Evolutionary conservation across 2,113 vertebrate species (phyloP).

Genomic region (Leptobrachium leishanense): DNA sequence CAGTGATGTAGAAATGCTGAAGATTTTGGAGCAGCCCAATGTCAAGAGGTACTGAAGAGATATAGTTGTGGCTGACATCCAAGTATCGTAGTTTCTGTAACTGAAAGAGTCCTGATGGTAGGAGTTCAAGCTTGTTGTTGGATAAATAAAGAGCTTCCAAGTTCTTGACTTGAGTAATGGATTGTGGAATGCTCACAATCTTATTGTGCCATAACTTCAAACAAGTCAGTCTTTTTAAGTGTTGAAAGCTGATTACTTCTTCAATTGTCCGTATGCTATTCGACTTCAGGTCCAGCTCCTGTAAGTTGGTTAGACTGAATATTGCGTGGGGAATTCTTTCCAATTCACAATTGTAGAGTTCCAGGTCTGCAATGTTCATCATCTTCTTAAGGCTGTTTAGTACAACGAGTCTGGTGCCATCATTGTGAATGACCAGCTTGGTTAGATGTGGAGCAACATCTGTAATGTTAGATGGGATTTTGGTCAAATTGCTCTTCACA

Average conservation of each 20-base stretch:
- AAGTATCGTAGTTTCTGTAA: slow-evolving; percentile 93
- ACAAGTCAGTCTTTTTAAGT: slow-evolving; percentile 92
- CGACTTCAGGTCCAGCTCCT: slow-evolving; percentile 95
- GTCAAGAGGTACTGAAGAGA: slow-evolving; percentile 81
- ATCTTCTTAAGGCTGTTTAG: slow-evolving; percentile 98
- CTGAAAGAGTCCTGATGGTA: slow-evolving; percentile 85
- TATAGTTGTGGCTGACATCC: slow-evolving; percentile 90
- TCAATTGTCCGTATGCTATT: slow-evolving; percentile 97
- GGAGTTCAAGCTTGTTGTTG: slow-evolving; percentile 93
- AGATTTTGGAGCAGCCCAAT: slow-evolving; percentile 90
- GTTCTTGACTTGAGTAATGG: slow-evolving; percentile 92
- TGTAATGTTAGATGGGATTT: slow-evolving; percentile 95
- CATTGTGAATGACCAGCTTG: slow-evolving; percentile 93
- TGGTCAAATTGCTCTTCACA: slow-evolving; percentile 96
- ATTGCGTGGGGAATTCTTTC: slow-evolving; percentile 97
- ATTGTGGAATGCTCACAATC: slow-evolving; percentile 90
- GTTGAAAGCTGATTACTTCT: slow-evolving; percentile 97
- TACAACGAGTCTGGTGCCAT: slow-evolving; percentile 93
- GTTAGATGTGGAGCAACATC: slow-evolving; percentile 92
- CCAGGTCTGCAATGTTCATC: slow-evolving; percentile 90
- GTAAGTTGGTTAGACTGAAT: slow-evolving; percentile 94
- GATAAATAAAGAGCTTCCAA: slow-evolving; percentile 92
- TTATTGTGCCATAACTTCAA: slow-evolving; percentile 98
- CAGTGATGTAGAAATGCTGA: slow-evolving; percentile 88
- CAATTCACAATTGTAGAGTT: slow-evolving; percentile 94